Evolutionary conservation across 2,888 invertebrate genomes (phyloP), one percentile per base, ranked within the genome.

Genomic region (Asteroscopus sphinx): DNA sequence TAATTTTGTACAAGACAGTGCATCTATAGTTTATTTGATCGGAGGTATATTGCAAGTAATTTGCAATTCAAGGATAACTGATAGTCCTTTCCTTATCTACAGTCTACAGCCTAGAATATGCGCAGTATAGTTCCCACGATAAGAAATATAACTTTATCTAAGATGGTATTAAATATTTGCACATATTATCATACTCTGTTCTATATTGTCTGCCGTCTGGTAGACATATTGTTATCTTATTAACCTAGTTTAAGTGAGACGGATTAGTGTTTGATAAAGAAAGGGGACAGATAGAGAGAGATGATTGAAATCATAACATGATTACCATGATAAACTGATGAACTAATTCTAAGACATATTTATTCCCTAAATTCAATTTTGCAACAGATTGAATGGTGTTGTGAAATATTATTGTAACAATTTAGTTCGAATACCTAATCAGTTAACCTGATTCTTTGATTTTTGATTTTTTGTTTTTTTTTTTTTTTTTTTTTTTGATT

Each of bases 121-220:
- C 53, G 52, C 41, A 54, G 25, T 56, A 26, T 26, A 32, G 33
- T 67, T 72, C 72, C 63, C 72, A 72, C 72, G 72, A 70, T 63
- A 54, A 55, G 8, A n/a, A 37, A 21, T 35, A 28, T n/a, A 37
- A 21, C 39, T 59, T 48, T 68, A 75, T 72, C 57, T 55, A 17
- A 35, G 35, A 9, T 26, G 46, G 33, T 33, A 56, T 61, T 39
- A 15, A 60, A 70, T 71, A 64, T 73, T 71, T 67, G 39, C 37
- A 15, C 28, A 13, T 41, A 25, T 57, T 74, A 74, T 72, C 75
- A 13, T 17, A 8, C 7, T 41, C 4, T 35, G 55, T 47, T 30
- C 62, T 47, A 72, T 41, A 60, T 72, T 59, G 49, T 41, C 56
- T 52, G 21, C 5, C 36, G 35, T 1, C 46, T 46, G 32, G 28